Base-by-base conservation (phyloP, 2,113 vertebrate genomes). In the Ciconia stormi region DNA sequence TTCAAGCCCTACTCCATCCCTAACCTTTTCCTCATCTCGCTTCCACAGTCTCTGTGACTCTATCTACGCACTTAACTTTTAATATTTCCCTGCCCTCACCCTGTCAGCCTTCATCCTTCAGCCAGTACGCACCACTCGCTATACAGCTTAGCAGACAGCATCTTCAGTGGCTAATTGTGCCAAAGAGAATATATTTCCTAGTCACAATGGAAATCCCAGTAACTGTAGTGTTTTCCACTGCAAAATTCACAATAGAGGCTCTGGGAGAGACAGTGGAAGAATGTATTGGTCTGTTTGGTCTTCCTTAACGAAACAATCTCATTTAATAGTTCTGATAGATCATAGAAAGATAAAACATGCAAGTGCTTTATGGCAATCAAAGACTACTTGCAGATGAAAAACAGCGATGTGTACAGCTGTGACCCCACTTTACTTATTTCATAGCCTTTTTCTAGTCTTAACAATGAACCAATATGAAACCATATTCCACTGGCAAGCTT, bases 11-110 rank as follows among this genome's bases (percentile, higher is more conserved):
- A 56, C 80, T 91, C 92, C 50, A 78, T 55, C 90, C 58, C 65
- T 56, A 90, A 72, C 65, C 72, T 82, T 63, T 67, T 79, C 26
- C 77, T 81, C 85, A 40, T 53, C 88, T 55, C 82, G 46, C 26
- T 83, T 86, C 67, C 69, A 36, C 19, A 61, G 34, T 32, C 29
- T 88, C 79, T 95, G 77, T 83, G 77, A 63, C 63, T 89, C 56
- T 36, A 4, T 44, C 58, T 30, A 59, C 0, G 0, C 47, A 46
- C 32, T 40, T 86, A 70, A 78, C 46, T 91, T 40, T 11, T 67
- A 89, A 44, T 74, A 69, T 76, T 74, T 78, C 55, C 63, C 69
- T 52, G 69, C 30, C 32, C 47, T 74, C 30, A 4, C 59, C 89
- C 63, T 69, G n/a, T 53, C 82, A 92, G 6, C 49, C 44, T 90